Conservation (phyloP, 2,113 vertebrate species). For the Vicugna pacos region DNA sequence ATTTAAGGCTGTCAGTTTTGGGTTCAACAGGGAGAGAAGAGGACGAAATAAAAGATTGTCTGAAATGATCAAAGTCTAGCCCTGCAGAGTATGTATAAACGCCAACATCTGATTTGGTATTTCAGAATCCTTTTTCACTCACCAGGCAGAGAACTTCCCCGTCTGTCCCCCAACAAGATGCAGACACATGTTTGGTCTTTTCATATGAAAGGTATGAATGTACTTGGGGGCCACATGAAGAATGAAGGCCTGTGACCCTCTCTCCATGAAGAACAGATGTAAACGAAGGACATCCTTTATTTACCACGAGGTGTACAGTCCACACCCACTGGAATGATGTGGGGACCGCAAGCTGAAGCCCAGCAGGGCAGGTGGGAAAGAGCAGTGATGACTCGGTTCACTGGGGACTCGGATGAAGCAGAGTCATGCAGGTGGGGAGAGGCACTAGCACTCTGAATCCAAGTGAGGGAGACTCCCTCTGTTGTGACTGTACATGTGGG, state of each 20-base stretch:
- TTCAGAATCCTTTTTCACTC: background rate
- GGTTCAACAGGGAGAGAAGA: background rate
- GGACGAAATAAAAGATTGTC: background rate
- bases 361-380: background rate
- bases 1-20: background rate
- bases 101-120: background rate
- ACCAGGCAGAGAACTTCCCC: background rate
- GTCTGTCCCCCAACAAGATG: background rate
- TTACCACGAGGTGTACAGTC: rapidly evolving
- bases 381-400: background rate
- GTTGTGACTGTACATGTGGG: background rate
- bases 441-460: background rate
- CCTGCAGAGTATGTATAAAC: background rate
- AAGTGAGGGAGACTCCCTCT: background rate
- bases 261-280: background rate
- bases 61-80: background rate
- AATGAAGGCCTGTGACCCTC: background rate
- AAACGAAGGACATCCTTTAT: background rate
- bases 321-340: background rate
- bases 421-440: rapidly evolving
- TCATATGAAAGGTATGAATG: background rate
- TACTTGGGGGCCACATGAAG: background rate
- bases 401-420: background rate
- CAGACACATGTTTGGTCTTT: background rate
- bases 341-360: background rate